Evolutionary conservation across 2,797 vertebrate species (phyloP), one percentile per base, ranked within the genome.

Genomic region (Dryobates pubescens): DNA sequence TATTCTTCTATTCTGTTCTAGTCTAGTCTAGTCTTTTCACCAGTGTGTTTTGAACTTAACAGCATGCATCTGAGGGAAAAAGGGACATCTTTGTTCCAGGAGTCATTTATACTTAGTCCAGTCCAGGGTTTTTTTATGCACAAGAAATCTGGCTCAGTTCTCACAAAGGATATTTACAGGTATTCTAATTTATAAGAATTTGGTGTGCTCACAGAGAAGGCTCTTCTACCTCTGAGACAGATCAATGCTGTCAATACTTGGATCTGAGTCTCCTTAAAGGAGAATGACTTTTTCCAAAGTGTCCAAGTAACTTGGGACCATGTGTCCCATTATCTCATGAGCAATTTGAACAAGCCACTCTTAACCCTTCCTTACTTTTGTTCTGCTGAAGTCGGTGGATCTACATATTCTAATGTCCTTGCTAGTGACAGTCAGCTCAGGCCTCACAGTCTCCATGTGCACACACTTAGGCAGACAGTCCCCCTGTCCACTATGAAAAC

Each of bases 401-500:
- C 76, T 73, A 18, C 17, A 38, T 6, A 20, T 84, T 83, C 61
- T 77, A 79, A 30, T 24, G 17, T 71, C 68, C 58, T 58, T 71
- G 29, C 38, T 49, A 61, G 69, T 74, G 86, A 71, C 23, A 71
- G 15, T 26, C 43, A 41, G 49, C 65, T 45, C n/a, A 62, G 41
- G 47, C 43, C 41, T 80, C 67, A 36, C 47, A 58, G 10, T 23
- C 69, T 88, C 45, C 32, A 23, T 56, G 15, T 63, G 20, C 49
- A 82, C 32, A 24, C 41, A 74, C 74, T 89, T 82, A 57, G 61
- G 70, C 76, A 94, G 92, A 88, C 54, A 58, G 76, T 93, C 72
- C 76, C 77, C 83, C 94, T 91, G 96, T 96, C 97, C 96, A 93
- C 96, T 90, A 65, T 75, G 64, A 95, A 95, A 97, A 95, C 84